Evolutionary conservation across 2,888 invertebrate species (phyloP).

Genomic region (Dysmachus trigonus): DNA sequence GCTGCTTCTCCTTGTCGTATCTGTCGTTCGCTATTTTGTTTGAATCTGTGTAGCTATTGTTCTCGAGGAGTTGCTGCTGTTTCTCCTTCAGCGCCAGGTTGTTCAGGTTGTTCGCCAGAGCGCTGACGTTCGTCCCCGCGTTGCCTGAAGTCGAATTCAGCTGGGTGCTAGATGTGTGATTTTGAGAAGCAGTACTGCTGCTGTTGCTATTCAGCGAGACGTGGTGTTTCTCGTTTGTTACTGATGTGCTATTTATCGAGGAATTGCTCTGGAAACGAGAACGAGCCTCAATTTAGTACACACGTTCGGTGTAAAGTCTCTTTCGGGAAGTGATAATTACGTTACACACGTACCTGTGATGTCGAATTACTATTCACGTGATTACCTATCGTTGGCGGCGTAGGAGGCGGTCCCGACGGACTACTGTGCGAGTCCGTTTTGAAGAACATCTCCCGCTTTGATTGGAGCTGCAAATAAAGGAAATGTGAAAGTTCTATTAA

Average conservation of each 20-base stretch:
- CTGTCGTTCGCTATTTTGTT: conserved; percentile 64
- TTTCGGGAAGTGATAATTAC: neutral
- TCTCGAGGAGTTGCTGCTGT: conserved; percentile 56
- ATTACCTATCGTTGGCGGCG: conserved; percentile 64
- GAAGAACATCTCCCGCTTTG: conserved; percentile 88
- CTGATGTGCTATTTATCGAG: conserved; percentile 49
- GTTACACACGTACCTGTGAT: conserved; percentile 52
- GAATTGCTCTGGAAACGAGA: conserved; percentile 39
- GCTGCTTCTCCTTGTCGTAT: conserved; percentile 62
- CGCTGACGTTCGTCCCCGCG: conserved; percentile 51
- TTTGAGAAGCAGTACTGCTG: conserved; percentile 34
- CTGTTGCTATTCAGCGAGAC: conserved; percentile 43
- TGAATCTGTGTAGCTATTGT: conserved; percentile 60
- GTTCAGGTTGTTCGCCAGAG: conserved; percentile 54
- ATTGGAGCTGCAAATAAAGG: conserved; percentile 75
- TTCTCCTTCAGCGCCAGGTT: conserved; percentile 55
- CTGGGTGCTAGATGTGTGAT: conserved; percentile 48
- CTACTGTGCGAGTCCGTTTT: conserved; percentile 74
- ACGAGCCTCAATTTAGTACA: neutral
- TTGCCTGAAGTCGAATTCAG: conserved; percentile 34
- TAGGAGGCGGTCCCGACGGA: conserved; percentile 67
- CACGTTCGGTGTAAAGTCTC: neutral
- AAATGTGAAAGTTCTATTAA: conserved; percentile 26
- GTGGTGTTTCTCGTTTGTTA: conserved; percentile 49
- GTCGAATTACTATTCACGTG: conserved; percentile 54